phyloP scores from a whole-genome alignment of 2,797 vertebrate genomes.

The Sebastolobus altivelis region DNA sequence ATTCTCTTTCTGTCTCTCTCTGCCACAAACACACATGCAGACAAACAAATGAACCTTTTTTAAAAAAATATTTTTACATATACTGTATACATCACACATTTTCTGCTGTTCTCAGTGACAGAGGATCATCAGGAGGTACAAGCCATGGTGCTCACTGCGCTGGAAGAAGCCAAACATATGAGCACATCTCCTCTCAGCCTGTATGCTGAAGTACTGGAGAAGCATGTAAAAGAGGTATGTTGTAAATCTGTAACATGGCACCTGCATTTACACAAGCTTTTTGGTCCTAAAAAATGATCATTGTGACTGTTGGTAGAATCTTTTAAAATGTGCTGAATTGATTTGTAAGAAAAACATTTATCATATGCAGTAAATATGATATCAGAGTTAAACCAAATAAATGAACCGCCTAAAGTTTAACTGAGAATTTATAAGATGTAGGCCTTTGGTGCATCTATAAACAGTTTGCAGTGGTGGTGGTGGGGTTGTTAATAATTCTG shows the following conservation, averaged over 20 bases:
- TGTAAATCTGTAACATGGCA: background rate
- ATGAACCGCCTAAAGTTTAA: background rate
- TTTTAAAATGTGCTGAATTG: background rate
- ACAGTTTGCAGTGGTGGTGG: background rate
- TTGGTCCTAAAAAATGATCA: background rate
- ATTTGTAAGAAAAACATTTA: background rate
- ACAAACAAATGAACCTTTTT: background rate
- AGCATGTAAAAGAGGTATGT: conserved; percentile 85
- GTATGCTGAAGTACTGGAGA: conserved; percentile 82
- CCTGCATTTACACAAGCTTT: background rate
- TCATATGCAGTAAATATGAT: background rate
- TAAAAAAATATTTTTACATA: background rate
- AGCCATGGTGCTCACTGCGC: conserved; percentile 79
- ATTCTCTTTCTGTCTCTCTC: background rate
- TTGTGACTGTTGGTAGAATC: background rate
- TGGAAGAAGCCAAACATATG: conserved; percentile 73
- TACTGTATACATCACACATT: background rate
- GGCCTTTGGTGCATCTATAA: background rate
- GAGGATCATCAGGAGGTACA: conserved; percentile 89
- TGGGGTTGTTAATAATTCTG: background rate
- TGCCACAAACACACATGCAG: background rate
- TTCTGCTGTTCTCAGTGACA: conserved; percentile 75
- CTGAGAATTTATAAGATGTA: background rate
- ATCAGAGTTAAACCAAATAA: background rate
- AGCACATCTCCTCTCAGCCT: conserved; percentile 71